A percentile compares a stretch with the other conserved stretches of the same genome.
phyloP scores from a whole-genome alignment of 2,888 invertebrate species.

The Platerodrilus igneus region DNA sequence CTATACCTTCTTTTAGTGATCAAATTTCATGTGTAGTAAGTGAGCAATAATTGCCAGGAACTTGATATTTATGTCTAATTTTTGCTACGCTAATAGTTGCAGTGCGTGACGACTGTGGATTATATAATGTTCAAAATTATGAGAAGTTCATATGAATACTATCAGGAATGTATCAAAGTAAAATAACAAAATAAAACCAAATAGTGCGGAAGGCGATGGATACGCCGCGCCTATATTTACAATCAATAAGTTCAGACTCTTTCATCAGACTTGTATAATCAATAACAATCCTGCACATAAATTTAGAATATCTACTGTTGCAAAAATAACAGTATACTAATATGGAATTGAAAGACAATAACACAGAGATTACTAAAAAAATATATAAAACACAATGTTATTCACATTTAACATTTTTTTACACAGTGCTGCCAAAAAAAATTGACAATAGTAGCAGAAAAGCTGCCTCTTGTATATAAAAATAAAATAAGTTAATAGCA shows the following conservation, averaged over 20 bases:
- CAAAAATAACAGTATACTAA: slow-evolving; percentile 7
- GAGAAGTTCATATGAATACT: no score
- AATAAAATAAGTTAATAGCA: slow-evolving; percentile 41
- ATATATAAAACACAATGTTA: slow-evolving; percentile 37
- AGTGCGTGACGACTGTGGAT: no score
- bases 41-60: slow-evolving; percentile 21
- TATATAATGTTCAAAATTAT: no score
- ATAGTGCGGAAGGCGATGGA: no score
- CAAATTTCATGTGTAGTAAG: slow-evolving; percentile 8
- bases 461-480: slow-evolving; percentile 33
- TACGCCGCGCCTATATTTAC: slow-evolving; percentile 40
- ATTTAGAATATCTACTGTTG: slow-evolving; percentile 12
- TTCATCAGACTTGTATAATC: slow-evolving; percentile 43
- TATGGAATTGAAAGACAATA: slow-evolving; percentile 19
- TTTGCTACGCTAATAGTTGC: no score
- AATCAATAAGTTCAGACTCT: slow-evolving; percentile 43
- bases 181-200: no score
- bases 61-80: slow-evolving; percentile 12
- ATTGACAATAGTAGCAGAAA: slow-evolving; percentile 37
- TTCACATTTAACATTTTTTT: slow-evolving; percentile 35
- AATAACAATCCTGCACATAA: slow-evolving; percentile 27
- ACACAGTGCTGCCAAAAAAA: slow-evolving; percentile 36
- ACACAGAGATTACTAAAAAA: slow-evolving; percentile 30
- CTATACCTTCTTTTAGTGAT: slow-evolving; percentile 12
- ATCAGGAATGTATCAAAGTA: no score